Conservation (phyloP, 2,113 vertebrate genomes). For the Misgurnus mizolepis region DNA sequence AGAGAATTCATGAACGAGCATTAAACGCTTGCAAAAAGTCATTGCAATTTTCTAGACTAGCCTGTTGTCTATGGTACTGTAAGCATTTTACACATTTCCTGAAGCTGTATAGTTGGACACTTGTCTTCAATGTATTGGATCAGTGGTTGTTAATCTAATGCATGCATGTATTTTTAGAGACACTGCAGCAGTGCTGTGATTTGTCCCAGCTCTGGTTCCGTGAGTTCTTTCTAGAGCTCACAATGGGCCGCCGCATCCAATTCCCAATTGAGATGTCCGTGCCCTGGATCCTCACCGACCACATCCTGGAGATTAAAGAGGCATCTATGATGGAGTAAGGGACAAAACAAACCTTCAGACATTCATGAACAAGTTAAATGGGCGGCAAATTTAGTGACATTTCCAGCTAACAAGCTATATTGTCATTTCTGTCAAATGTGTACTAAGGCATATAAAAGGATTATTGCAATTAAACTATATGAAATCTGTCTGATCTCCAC, state of each 20-base stretch:
- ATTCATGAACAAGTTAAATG: no score
- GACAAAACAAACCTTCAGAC: background rate
- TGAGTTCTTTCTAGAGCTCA: conserved; percentile 98
- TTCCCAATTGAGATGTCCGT: conserved; percentile 99
- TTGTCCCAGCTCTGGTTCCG: conserved; percentile 99
- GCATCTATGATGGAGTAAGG: conserved; percentile 98
- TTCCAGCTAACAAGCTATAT: no score
- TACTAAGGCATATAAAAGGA: no score
- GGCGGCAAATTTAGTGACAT: no score
- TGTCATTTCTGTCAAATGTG: no score
- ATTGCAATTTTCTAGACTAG: no score
- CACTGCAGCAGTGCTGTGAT: conserved; percentile 97
- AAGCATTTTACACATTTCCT: no score
- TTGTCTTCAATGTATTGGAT: background rate
- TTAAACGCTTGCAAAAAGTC: no score
- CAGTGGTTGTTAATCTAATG: background rate
- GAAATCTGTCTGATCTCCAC: conserved; percentile 28
- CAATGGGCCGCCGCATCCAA: conserved; percentile 98
- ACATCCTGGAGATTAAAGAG: conserved; percentile 98
- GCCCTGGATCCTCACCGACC: conserved; percentile 99
- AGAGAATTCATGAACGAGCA: no score
- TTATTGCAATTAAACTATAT: background rate
- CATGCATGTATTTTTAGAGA: conserved; percentile 75
- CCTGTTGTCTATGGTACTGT: no score
- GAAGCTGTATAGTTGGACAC: no score